Conservation (phyloP, 2,113 vertebrate species). For the Prolemur simus region DNA sequence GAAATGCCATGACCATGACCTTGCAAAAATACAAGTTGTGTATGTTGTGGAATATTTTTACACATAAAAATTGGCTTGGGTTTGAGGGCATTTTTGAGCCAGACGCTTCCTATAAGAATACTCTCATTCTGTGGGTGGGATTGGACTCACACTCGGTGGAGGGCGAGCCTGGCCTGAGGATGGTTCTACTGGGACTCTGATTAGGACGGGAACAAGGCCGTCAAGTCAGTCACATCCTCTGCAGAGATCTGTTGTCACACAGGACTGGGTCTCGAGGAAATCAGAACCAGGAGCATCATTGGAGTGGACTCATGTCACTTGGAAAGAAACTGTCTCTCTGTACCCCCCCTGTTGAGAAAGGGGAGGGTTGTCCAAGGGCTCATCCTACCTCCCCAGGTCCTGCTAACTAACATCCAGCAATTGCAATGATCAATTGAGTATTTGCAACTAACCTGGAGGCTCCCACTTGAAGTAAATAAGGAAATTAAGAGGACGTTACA, state of each 20-base stretch:
- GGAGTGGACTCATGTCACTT: not conserved
- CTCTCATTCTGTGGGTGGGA: not conserved
- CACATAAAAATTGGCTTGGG: not conserved
- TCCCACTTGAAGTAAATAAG: not conserved
- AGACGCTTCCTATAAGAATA: not conserved
- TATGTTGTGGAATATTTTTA: not conserved
- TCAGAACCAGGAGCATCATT: too few relatives aligned
- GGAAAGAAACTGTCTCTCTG: rapidly evolving
- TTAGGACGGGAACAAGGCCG: not conserved
- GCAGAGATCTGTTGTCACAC: not conserved
- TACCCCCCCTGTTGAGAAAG: not conserved
- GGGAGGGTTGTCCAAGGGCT: too few relatives aligned
- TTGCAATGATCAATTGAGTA: not conserved
- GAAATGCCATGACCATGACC: rapidly evolving
- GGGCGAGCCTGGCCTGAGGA: rapidly evolving
- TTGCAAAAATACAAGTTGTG: rapidly evolving
- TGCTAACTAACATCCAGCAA: not conserved
- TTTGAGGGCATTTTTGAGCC: not conserved
- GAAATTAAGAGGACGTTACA: not conserved
- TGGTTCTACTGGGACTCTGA: not conserved
- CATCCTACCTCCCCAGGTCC: too few relatives aligned
- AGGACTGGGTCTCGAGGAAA: not conserved
- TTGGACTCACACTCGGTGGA: too few relatives aligned
- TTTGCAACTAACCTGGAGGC: not conserved
- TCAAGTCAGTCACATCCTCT: rapidly evolving